Evolutionary conservation across 2,113 vertebrate genomes (phyloP).

Genomic region (Eolophus roseicapilla): DNA sequence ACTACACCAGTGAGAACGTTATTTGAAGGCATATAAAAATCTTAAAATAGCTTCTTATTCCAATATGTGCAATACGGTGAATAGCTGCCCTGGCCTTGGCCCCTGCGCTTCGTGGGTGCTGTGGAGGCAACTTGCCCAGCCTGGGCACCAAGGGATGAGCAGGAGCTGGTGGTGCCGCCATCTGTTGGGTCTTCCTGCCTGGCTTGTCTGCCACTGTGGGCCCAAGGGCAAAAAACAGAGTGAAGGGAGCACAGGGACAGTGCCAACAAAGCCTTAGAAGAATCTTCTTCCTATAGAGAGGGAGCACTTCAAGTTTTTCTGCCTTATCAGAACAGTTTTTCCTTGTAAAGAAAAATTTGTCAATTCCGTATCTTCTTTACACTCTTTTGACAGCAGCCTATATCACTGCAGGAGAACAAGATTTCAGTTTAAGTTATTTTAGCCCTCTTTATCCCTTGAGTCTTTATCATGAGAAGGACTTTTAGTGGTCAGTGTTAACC

Average conservation of each 20-base stretch:
- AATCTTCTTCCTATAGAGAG: background rate
- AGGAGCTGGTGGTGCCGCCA: background rate
- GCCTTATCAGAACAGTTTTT: background rate
- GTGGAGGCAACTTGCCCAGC: background rate
- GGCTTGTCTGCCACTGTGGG: background rate
- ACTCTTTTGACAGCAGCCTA: background rate
- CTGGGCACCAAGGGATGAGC: background rate
- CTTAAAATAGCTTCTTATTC: background rate
- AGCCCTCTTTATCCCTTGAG: background rate
- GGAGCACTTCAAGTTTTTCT: background rate
- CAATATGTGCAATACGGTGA: background rate
- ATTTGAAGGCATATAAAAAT: background rate
- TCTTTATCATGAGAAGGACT: background rate
- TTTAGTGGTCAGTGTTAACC: background rate
- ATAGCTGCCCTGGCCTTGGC: accelerated
- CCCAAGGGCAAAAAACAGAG: background rate
- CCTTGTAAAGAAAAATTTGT: background rate
- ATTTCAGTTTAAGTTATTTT: background rate
- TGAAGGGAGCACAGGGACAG: background rate
- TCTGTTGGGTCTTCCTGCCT: background rate
- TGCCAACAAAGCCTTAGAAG: background rate
- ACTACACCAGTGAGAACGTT: background rate
- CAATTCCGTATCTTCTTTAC: background rate
- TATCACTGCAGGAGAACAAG: background rate
- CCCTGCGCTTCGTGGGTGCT: background rate